Percentiles rank a stretch among this genome's conserved stretches.
Evolutionary conservation across 2,888 invertebrate species (phyloP).

Genomic region (Aelia acuminata): DNA sequence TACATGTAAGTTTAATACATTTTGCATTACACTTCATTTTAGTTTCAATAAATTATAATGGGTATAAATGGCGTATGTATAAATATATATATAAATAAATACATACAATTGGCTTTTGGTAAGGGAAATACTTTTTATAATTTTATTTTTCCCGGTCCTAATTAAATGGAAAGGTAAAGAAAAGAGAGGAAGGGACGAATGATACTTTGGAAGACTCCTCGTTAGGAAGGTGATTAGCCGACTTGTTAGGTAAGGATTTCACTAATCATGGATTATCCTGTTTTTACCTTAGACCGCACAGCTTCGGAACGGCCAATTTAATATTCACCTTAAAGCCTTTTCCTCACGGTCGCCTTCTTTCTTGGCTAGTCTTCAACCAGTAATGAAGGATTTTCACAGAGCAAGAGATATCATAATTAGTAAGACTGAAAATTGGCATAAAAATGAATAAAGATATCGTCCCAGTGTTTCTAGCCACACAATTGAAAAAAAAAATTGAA

Average conservation of each 20-base stretch:
- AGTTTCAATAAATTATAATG: too few species aligned
- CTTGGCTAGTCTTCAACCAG: background rate
- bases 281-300: background rate
- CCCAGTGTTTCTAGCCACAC: too few species aligned
- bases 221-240: background rate
- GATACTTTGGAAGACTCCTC: conserved; percentile 23
- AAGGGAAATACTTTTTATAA: background rate
- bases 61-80: too few species aligned
- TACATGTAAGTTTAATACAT: too few species aligned
- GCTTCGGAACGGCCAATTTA: background rate
- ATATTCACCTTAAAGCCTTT: background rate
- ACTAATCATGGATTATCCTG: conserved; percentile 24
- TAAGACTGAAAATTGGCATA: too few species aligned
- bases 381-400: too few species aligned
- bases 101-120: background rate
- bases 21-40: too few species aligned
- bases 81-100: too few species aligned
- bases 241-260: conserved; percentile 18
- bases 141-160: background rate
- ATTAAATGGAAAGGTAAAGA: conserved; percentile 20
- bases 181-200: background rate
- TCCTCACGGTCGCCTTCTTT: background rate
- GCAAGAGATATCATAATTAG: too few species aligned
- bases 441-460: too few species aligned
- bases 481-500: too few species aligned